Conservation (phyloP, 2,888 invertebrate species). For the Chromoteleia sp. region DNA sequence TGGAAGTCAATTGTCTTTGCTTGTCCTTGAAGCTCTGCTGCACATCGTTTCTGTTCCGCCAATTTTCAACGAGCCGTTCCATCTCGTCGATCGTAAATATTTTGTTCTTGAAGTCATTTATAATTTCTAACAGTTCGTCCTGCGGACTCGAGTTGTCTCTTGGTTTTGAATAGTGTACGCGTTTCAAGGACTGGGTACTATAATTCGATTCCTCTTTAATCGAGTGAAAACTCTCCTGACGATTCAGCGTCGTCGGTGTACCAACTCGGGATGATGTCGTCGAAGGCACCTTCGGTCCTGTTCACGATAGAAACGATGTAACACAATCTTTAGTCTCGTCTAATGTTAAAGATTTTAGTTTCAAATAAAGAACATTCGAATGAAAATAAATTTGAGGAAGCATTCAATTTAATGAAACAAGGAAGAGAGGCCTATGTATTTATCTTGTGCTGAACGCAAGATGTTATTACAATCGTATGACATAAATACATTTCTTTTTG, state of each 20-base stretch:
- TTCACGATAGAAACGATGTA: too few species aligned
- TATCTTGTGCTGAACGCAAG: too few species aligned
- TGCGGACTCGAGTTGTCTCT: conserved; percentile 82
- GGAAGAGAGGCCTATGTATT: too few species aligned
- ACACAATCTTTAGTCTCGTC: too few species aligned
- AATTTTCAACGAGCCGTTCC: conserved; percentile 93
- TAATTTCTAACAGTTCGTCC: conserved; percentile 93
- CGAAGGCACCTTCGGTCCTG: conserved; percentile 24
- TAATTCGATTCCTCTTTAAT: conserved; percentile 31
- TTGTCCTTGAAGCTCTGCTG: conserved; percentile 94
- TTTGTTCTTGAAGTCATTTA: conserved; percentile 95
- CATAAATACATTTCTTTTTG: too few species aligned
- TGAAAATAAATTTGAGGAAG: too few species aligned
- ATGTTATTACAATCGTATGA: too few species aligned
- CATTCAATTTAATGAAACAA: too few species aligned
- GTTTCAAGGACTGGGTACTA: conserved; percentile 26
- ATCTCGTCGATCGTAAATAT: conserved; percentile 94
- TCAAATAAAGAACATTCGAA: too few species aligned
- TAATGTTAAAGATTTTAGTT: too few species aligned
- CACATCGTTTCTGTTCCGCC: conserved; percentile 94
- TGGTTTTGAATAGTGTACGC: conserved; percentile 73
- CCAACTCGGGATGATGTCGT: conserved; percentile 32
- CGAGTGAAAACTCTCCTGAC: conserved; percentile 59
- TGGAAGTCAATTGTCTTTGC: conserved; percentile 91
- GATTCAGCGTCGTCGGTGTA: conserved; percentile 39